A percentile compares a stretch with the other conserved stretches of the same genome.
These are phyloP conservation scores for western clawed frog (Xenopus tropicalis) DNA, from an alignment of 2,113 vertebrate genomes.

Conservation along the genomic window UCB_Xtro_10.0 CM004446.2:135674001-135674500, in stretches of 20 bases:
- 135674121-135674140: slow-evolving; percentile 12
- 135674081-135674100: slow-evolving; percentile 2
- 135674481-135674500: no score
- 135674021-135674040: background rate
- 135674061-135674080: background rate
- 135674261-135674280: slow-evolving; percentile 78
- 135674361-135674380: rapidly evolving
- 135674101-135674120: slow-evolving; percentile 10
- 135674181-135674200: background rate
- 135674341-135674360: slow-evolving; percentile 37
- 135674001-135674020: background rate
- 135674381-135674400: no score
- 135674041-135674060: slow-evolving; percentile 1
- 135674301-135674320: slow-evolving; percentile 68
- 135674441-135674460: no score
- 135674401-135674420: no score
- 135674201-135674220: slow-evolving; percentile 61
- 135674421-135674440: no score
- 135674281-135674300: slow-evolving; percentile 68
- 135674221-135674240: slow-evolving; percentile 69
- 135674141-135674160: background rate
- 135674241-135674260: slow-evolving; percentile 68
- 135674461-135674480: background rate
- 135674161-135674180: slow-evolving; percentile 14
- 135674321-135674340: slow-evolving; percentile 75